phyloP scores from a whole-genome alignment of 2,888 invertebrate genomes.

The Tetramorium bicarinatum region DNA sequence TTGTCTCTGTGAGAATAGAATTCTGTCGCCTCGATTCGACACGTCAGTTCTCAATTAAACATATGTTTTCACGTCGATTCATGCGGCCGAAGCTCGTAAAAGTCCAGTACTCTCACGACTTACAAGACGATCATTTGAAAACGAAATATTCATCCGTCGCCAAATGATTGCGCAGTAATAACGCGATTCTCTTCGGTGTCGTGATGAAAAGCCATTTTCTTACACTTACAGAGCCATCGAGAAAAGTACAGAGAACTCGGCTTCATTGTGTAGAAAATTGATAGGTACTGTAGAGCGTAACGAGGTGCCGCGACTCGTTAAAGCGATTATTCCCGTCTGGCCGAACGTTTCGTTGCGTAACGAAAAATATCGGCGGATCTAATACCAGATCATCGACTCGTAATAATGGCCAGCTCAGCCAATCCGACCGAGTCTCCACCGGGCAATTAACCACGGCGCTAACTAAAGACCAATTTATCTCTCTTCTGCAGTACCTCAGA shows the following conservation, averaged over 20 bases:
- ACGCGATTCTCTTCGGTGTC: neutral
- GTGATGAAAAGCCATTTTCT: neutral
- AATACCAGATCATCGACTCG: neutral
- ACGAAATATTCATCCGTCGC: neutral
- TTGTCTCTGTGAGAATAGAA: neutral
- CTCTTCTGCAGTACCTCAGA: no score
- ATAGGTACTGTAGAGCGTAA: conserved; percentile 63
- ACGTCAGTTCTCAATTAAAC: neutral
- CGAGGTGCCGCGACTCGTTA: conserved; percentile 66
- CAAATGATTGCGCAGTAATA: neutral
- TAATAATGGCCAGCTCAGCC: neutral
- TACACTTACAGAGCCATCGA: neutral
- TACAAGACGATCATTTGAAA: neutral
- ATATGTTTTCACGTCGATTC: neutral
- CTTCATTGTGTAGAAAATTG: conserved; percentile 39
- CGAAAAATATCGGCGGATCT: conserved; percentile 51
- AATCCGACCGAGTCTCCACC: neutral
- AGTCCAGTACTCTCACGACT: neutral
- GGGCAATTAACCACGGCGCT: neutral
- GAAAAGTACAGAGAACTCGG: neutral
- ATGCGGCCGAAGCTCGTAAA: neutral
- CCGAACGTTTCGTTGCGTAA: conserved; percentile 41
- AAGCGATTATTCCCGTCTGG: conserved; percentile 58
- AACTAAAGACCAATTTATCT: neutral
- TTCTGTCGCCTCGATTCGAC: neutral